Percentiles rank a stretch among this genome's conserved stretches.
phyloP scores from a whole-genome alignment of 1,140 invertebrate species.

The Drosophila orosa region DNA sequence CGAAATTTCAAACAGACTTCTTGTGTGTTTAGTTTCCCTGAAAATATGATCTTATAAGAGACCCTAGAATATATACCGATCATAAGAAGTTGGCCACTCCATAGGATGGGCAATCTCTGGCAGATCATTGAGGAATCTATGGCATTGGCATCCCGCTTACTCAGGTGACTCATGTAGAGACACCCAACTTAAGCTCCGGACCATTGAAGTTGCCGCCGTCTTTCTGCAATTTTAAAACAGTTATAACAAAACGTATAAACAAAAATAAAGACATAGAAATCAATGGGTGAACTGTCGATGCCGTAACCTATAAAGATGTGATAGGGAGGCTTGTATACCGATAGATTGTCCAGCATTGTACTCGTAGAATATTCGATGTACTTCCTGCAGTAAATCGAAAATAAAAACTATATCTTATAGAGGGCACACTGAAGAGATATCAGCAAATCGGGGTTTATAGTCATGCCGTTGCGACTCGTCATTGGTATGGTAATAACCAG shows the following conservation, averaged over 20 bases:
- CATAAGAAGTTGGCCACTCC: slow-evolving; percentile 65
- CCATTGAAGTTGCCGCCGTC: slow-evolving; percentile 77
- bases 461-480: slow-evolving; percentile 87
- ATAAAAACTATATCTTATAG: neutral
- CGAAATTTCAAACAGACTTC: neutral
- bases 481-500: slow-evolving; percentile 89
- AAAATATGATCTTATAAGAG: neutral
- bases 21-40: neutral
- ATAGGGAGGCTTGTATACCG: slow-evolving; percentile 86
- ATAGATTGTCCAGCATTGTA: slow-evolving; percentile 87
- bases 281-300: slow-evolving; percentile 86
- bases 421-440: slow-evolving; percentile 84
- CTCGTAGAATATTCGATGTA: slow-evolving; percentile 87
- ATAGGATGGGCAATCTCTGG: slow-evolving; percentile 62
- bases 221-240: slow-evolving; percentile 75
- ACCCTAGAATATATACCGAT: slow-evolving; percentile 23
- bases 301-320: slow-evolving; percentile 89
- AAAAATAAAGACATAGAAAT: slow-evolving; percentile 84
- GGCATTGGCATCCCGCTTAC: slow-evolving; percentile 36
- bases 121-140: slow-evolving; percentile 51
- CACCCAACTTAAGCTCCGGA: slow-evolving; percentile 47
- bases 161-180: slow-evolving; percentile 58
- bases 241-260: neutral
- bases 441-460: slow-evolving; percentile 87
- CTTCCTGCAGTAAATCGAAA: slow-evolving; percentile 84